Evolutionary conservation across 2,888 invertebrate genomes (phyloP).

Genomic region (Thereva unica): DNA sequence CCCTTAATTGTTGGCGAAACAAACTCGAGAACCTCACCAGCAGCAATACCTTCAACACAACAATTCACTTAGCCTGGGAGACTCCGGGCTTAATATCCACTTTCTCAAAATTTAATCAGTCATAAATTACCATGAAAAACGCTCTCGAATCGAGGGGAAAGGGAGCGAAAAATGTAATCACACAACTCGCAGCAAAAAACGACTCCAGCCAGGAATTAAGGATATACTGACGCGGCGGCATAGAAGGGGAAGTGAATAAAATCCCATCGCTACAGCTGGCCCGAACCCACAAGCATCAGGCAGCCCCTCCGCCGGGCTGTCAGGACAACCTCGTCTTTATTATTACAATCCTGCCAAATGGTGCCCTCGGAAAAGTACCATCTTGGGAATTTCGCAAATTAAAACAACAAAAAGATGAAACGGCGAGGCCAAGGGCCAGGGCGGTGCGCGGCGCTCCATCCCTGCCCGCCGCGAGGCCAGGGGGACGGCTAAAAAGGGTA

Average conservation of each 20-base stretch:
- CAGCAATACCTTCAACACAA: slow-evolving; percentile 13
- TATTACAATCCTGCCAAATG: slow-evolving; percentile 36
- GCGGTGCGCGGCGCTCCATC: background rate
- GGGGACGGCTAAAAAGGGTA: slow-evolving; percentile 34
- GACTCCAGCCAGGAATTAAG: too few species aligned
- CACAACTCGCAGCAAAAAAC: background rate
- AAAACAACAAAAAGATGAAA: slow-evolving; percentile 37
- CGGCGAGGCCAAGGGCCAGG: slow-evolving; percentile 1
- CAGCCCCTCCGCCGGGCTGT: slow-evolving; percentile 3
- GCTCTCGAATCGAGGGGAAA: background rate
- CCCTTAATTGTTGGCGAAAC: background rate
- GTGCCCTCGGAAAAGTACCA: slow-evolving; percentile 34
- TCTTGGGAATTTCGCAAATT: slow-evolving; percentile 38
- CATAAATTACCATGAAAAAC: slow-evolving; percentile 31
- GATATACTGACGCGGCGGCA: too few species aligned
- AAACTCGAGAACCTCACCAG: background rate
- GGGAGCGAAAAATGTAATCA: background rate
- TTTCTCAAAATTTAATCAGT: slow-evolving; percentile 40
- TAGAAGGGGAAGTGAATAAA: too few species aligned
- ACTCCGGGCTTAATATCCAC: slow-evolving; percentile 29
- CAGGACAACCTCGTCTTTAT: slow-evolving; percentile 20
- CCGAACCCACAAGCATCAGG: background rate
- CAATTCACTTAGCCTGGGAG: slow-evolving; percentile 24
- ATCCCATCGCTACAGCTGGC: too few species aligned
- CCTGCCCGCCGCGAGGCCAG: slow-evolving; percentile 21